These are phyloP conservation scores for Tachuris rubrigastra DNA, from an alignment of 2,113 vertebrate species.

Conservation along the genomic window DNA sequence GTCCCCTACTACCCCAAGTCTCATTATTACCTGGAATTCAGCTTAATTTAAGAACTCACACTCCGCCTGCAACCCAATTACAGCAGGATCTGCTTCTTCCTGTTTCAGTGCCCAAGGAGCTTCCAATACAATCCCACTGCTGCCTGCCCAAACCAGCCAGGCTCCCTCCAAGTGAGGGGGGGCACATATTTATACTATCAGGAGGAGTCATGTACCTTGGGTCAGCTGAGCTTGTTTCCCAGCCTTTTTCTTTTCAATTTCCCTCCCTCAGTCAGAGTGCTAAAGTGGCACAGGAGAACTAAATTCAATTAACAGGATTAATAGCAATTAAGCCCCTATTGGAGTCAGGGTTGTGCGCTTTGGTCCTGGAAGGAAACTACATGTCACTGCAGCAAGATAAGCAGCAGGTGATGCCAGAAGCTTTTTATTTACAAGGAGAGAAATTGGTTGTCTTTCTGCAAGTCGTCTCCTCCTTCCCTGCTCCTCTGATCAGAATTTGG, in stretches of 20 bases:
- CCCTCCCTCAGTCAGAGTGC: not conserved
- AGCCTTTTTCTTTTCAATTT: not conserved
- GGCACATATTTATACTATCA: not conserved
- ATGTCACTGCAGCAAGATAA: slow-evolving; percentile 18
- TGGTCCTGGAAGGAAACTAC: not conserved
- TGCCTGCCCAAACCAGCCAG: accelerated
- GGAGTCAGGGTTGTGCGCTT: slow-evolving; percentile 21
- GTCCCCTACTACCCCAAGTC: not conserved
- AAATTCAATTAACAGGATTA: slow-evolving; percentile 50
- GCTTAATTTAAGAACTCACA: not conserved
- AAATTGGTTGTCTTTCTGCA: slow-evolving; percentile 21
- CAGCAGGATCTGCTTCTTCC: not conserved
- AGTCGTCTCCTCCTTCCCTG: not conserved
- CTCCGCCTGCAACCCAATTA: not conserved
- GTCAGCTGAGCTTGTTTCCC: not conserved
- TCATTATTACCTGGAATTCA: not conserved
- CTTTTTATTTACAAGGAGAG: slow-evolving; percentile 25
- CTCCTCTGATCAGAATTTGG: not conserved
- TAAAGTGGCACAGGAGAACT: slow-evolving; percentile 14
- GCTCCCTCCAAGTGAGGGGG: accelerated
- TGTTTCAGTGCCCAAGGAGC: not conserved
- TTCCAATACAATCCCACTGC: accelerated
- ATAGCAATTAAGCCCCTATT: slow-evolving; percentile 24
- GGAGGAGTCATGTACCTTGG: not conserved
- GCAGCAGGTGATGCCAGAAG: slow-evolving; percentile 51